These are phyloP conservation scores for Tanaodytes sp. DNA, from an alignment of 2,888 invertebrate species.

Conservation along the genomic window DNA sequence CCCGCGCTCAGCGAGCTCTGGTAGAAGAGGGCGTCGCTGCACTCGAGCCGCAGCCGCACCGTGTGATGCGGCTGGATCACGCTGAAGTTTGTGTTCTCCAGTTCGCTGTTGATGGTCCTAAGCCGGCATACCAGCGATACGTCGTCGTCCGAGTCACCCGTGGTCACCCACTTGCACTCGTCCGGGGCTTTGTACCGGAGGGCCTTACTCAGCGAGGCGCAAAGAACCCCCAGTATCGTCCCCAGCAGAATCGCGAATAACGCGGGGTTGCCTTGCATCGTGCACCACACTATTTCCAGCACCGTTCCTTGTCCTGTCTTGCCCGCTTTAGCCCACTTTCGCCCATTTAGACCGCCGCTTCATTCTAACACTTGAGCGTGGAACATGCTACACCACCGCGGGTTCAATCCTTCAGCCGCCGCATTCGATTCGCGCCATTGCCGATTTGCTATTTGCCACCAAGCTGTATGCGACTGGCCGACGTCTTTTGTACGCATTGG, in stretches of 20 bases:
- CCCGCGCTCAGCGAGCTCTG: slow-evolving; percentile 85
- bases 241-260: slow-evolving; percentile 77
- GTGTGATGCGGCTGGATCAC: slow-evolving; percentile 88
- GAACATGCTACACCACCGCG: slow-evolving; percentile 30
- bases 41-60: slow-evolving; percentile 82
- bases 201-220: slow-evolving; percentile 78
- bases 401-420: slow-evolving; percentile 3
- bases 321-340: slow-evolving; percentile 33
- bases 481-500: slow-evolving; percentile 27
- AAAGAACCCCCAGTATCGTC: slow-evolving; percentile 77
- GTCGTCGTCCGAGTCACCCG: slow-evolving; percentile 78
- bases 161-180: slow-evolving; percentile 86
- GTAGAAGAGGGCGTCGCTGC: slow-evolving; percentile 86
- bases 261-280: slow-evolving; percentile 75
- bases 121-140: slow-evolving; percentile 83
- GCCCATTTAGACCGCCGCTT: slow-evolving; percentile 52
- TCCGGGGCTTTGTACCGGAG: slow-evolving; percentile 84
- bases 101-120: slow-evolving; percentile 85
- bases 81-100: slow-evolving; percentile 87
- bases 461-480: neutral
- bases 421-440: slow-evolving; percentile 28
- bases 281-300: no score
- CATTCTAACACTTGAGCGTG: slow-evolving; percentile 47
- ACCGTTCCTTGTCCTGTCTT: slow-evolving; percentile 21
- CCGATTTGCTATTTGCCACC: neutral